Evolutionary conservation across 2,797 vertebrate genomes (phyloP).

Genomic region (Alauda arvensis): DNA sequence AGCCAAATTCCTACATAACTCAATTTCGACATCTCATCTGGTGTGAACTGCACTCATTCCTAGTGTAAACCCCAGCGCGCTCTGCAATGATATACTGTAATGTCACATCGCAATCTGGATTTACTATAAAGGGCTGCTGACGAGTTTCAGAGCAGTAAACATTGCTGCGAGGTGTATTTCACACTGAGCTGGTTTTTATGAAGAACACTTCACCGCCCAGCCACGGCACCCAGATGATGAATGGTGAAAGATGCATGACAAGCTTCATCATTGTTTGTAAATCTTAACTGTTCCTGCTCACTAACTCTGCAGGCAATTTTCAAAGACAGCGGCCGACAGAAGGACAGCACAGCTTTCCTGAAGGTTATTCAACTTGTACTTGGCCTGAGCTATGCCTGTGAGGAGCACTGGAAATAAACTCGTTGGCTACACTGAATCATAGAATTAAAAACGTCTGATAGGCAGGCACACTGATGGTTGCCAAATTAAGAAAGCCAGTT

Average conservation of each 20-base stretch:
- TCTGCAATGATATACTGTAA: conserved; percentile 94
- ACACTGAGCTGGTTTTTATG: conserved; percentile 99
- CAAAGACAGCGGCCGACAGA: conserved; percentile 94
- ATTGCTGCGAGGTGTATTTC: conserved; percentile 98
- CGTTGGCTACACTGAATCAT: not conserved
- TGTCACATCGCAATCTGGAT: conserved; percentile 94
- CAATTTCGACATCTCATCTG: conserved; percentile 93
- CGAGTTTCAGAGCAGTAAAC: conserved; percentile 98
- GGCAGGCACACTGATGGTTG: not conserved
- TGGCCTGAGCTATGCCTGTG: conserved; percentile 75
- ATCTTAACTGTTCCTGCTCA: conserved; percentile 99
- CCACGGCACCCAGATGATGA: conserved; percentile 91
- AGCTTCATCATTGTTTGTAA: conserved; percentile 99
- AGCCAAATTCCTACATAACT: conserved; percentile 93
- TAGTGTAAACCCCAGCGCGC: conserved; percentile 79
- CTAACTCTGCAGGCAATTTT: conserved; percentile 99
- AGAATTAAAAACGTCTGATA: not conserved
- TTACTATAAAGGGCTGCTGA: conserved; percentile 96
- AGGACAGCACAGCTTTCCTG: conserved; percentile 95
- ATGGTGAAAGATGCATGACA: conserved; percentile 99
- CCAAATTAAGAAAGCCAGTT: conserved; percentile 32
- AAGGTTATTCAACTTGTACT: conserved; percentile 98
- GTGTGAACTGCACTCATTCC: conserved; percentile 82
- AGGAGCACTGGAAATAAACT: conserved; percentile 62
- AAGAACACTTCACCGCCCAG: conserved; percentile 98